A percentile compares a stretch with the other conserved stretches of the same genome.
phyloP scores from a whole-genome alignment of 2,113 vertebrate genomes.

The Ciconia stormi region DNA sequence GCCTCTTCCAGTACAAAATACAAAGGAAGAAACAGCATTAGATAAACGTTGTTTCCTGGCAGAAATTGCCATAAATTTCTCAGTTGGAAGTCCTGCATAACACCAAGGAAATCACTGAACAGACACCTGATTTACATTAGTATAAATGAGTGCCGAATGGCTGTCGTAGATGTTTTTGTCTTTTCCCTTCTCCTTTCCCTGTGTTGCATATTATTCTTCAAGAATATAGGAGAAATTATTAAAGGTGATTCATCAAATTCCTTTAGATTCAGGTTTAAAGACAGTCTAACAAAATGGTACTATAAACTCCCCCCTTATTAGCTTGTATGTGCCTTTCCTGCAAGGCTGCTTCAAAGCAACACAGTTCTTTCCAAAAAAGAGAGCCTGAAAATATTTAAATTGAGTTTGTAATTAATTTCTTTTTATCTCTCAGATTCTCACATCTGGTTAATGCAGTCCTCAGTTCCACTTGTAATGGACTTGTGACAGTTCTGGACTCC shows the following conservation, averaged over 20 bases:
- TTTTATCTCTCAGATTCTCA: not conserved
- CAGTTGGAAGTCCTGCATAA: not conserved
- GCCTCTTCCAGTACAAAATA: not conserved
- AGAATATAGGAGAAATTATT: conserved; percentile 7
- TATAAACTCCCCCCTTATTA: not conserved
- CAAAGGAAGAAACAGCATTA: not conserved
- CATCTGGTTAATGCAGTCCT: conserved; percentile 7
- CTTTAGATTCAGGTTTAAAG: conserved; percentile 36
- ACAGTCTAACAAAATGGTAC: not conserved
- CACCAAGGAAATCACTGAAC: not conserved
- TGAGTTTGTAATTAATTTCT: conserved; percentile 4
- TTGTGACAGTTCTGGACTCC: not conserved
- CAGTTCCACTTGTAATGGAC: not conserved
- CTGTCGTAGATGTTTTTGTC: not conserved
- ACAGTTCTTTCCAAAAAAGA: not conserved
- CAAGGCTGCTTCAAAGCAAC: not conserved
- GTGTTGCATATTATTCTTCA: not conserved
- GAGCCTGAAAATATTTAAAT: conserved; percentile 11
- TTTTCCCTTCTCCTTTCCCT: not conserved
- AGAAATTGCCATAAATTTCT: not conserved
- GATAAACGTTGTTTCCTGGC: not conserved
- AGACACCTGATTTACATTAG: not conserved
- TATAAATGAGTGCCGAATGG: not conserved
- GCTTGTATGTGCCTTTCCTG: conserved; percentile 7
- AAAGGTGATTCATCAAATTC: conserved; percentile 9